Evolutionary conservation across 2,113 vertebrate genomes (phyloP).

Genomic region (Scytalopus superciliaris): DNA sequence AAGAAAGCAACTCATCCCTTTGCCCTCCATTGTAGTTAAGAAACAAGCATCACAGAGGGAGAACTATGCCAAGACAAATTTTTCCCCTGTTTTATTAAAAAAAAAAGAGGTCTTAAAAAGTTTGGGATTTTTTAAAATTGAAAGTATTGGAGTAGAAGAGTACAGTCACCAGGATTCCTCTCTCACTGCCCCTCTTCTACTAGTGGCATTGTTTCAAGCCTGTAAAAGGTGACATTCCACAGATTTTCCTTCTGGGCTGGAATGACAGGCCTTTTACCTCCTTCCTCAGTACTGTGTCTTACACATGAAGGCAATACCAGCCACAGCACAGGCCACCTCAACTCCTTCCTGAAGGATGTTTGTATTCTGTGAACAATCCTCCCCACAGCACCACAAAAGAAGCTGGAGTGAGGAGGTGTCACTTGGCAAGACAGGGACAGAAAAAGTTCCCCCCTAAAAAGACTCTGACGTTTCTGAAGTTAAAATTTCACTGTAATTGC

Average conservation of each 20-base stretch:
- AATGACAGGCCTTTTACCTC: background rate
- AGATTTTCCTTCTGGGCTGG: background rate
- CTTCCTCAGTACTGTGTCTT: background rate
- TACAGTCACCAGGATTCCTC: fast-evolving
- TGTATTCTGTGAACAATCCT: background rate
- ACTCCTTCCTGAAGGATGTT: background rate
- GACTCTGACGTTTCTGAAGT: background rate
- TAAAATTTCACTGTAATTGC: background rate
- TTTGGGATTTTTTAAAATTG: background rate
- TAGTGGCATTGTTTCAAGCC: background rate
- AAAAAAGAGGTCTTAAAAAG: background rate
- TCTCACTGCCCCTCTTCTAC: background rate
- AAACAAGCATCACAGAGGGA: background rate
- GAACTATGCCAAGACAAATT: background rate
- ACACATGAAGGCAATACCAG: background rate
- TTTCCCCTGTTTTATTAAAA: background rate
- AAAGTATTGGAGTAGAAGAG: background rate
- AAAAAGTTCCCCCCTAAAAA: background rate
- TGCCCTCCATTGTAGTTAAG: background rate
- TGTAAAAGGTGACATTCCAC: background rate
- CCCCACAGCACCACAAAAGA: background rate
- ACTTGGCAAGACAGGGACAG: background rate
- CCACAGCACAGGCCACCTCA: background rate
- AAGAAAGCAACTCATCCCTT: background rate
- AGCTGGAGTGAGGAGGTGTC: background rate